phyloP scores from a whole-genome alignment of 2,113 vertebrate genomes.

The Argyrosomus japonicus region DNA sequence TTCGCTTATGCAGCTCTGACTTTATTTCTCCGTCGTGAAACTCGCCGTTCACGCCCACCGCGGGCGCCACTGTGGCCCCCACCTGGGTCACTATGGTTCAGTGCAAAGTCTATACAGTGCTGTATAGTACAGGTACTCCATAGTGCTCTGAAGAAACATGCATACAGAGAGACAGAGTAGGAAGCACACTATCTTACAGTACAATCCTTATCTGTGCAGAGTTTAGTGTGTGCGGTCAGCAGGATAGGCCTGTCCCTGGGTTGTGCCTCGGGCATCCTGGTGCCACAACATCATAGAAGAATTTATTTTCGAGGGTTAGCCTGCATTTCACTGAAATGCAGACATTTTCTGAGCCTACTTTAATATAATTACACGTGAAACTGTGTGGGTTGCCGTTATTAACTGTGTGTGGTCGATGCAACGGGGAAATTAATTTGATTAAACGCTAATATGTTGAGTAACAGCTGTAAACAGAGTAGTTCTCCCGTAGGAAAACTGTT shows the following conservation, averaged over 20 bases:
- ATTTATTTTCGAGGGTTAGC: slow-evolving; percentile 39
- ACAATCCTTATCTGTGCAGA: slow-evolving; percentile 82
- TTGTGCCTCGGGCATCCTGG: slow-evolving; percentile 61
- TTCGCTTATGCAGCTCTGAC: slow-evolving; percentile 63
- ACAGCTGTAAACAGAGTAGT: slow-evolving; percentile 79
- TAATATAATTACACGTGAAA: slow-evolving; percentile 21
- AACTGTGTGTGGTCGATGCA: slow-evolving; percentile 42
- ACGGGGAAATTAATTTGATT: slow-evolving; percentile 57
- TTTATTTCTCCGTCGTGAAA: slow-evolving; percentile 47
- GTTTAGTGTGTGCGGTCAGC: slow-evolving; percentile 68
- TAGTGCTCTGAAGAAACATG: slow-evolving; percentile 82
- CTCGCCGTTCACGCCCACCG: slow-evolving; percentile 15
- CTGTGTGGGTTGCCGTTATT: slow-evolving; percentile 20
- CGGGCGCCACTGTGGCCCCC: slow-evolving; percentile 52
- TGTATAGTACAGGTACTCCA: slow-evolving; percentile 81
- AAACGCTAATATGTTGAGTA: slow-evolving; percentile 66
- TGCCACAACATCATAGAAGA: slow-evolving; percentile 43
- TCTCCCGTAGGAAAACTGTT: slow-evolving; percentile 68
- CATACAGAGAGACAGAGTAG: slow-evolving; percentile 82
- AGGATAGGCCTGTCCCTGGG: slow-evolving; percentile 57
- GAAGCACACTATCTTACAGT: slow-evolving; percentile 83
- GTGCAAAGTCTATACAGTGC: slow-evolving; percentile 85
- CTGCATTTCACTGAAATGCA: slow-evolving; percentile 74
- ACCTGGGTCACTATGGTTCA: slow-evolving; percentile 78
- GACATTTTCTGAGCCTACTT: slow-evolving; percentile 45